A percentile compares a stretch with the other conserved stretches of the same genome.
phyloP scores from a whole-genome alignment of 1,140 invertebrate species.

The Zeugodacus cucurbitae region DNA sequence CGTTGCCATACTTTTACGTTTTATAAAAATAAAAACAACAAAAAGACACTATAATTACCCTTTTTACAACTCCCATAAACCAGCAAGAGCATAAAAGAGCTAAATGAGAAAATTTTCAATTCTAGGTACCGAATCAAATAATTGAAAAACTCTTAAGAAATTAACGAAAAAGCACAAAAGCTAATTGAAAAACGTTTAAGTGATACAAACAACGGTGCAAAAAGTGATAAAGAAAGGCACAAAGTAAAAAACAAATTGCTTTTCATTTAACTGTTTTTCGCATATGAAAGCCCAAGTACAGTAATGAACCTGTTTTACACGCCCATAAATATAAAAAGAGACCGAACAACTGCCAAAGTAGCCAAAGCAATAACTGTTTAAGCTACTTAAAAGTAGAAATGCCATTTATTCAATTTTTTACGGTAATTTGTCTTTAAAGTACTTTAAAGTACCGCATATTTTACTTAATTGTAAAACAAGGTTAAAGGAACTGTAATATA shows the following conservation, averaged over 20 bases:
- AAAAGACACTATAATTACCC: background rate
- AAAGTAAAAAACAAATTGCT: background rate
- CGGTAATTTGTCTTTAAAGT: background rate
- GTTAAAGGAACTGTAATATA: background rate
- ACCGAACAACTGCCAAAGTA: background rate
- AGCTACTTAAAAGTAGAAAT: background rate
- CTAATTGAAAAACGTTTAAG: background rate
- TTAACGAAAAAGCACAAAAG: background rate
- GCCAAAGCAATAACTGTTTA: background rate
- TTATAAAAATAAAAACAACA: background rate
- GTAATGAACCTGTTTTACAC: background rate
- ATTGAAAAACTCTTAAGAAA: background rate
- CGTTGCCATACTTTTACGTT: background rate
- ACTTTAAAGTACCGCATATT: background rate
- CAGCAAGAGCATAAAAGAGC: background rate
- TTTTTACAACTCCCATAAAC: background rate
- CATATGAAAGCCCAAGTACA: background rate
- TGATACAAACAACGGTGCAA: background rate
- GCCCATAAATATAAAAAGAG: background rate
- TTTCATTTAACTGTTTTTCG: background rate
- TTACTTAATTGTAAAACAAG: background rate
- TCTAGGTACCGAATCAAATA: background rate
- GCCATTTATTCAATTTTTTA: conserved; percentile 7
- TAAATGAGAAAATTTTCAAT: background rate
- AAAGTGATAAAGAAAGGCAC: background rate